A percentile compares a stretch with the other conserved stretches of the same genome.
phyloP scores from a whole-genome alignment of 2,113 vertebrate species.

The Protobothrops mucrosquamatus region DNA sequence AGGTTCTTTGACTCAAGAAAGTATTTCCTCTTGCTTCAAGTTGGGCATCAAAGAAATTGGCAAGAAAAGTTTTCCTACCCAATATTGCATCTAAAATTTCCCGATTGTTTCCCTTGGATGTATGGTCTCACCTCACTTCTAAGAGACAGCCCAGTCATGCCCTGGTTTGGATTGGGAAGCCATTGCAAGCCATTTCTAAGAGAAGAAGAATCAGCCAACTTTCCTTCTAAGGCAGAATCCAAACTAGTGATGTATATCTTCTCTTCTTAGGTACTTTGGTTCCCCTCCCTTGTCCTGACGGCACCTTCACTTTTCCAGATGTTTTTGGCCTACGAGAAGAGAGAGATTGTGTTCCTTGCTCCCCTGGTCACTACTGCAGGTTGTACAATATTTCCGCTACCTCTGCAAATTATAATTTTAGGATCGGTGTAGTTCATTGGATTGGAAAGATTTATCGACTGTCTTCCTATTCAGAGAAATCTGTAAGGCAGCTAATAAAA shows the following conservation, averaged over 20 bases:
- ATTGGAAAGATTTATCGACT: not conserved
- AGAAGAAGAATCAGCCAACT: not conserved
- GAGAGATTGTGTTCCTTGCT: slow-evolving; percentile 81
- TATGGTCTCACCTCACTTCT: not conserved
- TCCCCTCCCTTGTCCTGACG: slow-evolving; percentile 81
- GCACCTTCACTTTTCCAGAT: slow-evolving; percentile 78
- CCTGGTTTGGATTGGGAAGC: not conserved
- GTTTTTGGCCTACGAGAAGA: slow-evolving; percentile 75
- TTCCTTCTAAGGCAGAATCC: not conserved
- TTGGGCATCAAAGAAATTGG: not conserved
- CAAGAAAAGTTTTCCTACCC: not conserved
- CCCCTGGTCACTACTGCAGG: slow-evolving; percentile 87
- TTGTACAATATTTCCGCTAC: slow-evolving; percentile 26
- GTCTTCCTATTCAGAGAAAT: not conserved
- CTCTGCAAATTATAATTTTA: not conserved
- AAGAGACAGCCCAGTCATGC: not conserved
- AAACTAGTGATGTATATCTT: not conserved
- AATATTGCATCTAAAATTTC: not conserved
- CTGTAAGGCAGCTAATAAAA: not conserved
- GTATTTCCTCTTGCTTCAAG: not conserved
- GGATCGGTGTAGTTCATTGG: not conserved
- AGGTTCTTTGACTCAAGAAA: not conserved
- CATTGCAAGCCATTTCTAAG: not conserved
- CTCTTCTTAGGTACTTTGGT: slow-evolving; percentile 72
- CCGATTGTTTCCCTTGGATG: not conserved